phyloP scores from a whole-genome alignment of 2,888 invertebrate genomes.

The Tetragonula carbonaria region DNA sequence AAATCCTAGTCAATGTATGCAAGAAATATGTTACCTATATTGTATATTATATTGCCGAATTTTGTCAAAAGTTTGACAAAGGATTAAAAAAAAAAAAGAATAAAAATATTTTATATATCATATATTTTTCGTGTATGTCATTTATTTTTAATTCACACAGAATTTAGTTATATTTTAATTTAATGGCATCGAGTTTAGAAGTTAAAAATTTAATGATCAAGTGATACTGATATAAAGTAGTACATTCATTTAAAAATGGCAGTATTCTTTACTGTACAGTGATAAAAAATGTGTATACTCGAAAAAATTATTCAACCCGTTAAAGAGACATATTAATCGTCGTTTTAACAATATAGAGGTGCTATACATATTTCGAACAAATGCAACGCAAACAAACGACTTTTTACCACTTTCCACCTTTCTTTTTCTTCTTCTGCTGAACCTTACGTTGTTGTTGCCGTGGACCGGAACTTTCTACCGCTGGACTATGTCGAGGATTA shows the following conservation, averaged over 20 bases:
- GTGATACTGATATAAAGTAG: neutral
- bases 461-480: constrained; percentile 86
- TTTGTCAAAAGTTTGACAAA: constrained; percentile 62
- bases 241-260: constrained; percentile 45
- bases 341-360: neutral
- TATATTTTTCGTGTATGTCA: constrained; percentile 38
- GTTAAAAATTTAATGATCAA: constrained; percentile 11
- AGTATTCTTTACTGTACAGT: constrained; percentile 42
- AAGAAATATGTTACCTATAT: constrained; percentile 79
- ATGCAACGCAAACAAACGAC: constrained; percentile 15
- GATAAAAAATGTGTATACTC: constrained; percentile 31
- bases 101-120: constrained; percentile 80
- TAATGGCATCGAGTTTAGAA: constrained; percentile 11
- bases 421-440: constrained; percentile 91
- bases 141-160: constrained; percentile 46
- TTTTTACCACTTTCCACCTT: constrained; percentile 85
- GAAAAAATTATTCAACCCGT: constrained; percentile 16
- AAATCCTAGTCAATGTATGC: constrained; percentile 80
- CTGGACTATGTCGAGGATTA: constrained; percentile 86
- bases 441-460: constrained; percentile 90
- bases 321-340: neutral
- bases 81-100: constrained; percentile 67
- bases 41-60: constrained; percentile 75
- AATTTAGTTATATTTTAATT: constrained; percentile 20
- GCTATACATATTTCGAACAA: constrained; percentile 28